A percentile compares a stretch with the other conserved stretches of the same genome.
Conservation (phyloP, 2,113 vertebrate genomes). For the Syrmaticus mikado region DNA sequence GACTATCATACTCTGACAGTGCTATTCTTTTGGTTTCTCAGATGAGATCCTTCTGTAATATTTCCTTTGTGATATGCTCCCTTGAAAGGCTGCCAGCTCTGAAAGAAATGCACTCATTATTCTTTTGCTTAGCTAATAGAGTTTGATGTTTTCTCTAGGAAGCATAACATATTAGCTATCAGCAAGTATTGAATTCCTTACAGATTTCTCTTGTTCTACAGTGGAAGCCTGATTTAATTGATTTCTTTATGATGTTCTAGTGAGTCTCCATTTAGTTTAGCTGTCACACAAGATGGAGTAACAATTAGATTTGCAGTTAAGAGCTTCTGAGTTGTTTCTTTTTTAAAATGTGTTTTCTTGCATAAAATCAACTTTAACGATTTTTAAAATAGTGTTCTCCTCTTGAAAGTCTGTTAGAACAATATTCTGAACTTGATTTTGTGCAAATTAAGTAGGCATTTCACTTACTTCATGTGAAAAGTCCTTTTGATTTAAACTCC, state of each 20-base stretch:
- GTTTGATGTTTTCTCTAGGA: conserved; percentile 13
- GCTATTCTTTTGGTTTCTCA: background rate
- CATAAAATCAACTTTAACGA: background rate
- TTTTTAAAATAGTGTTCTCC: background rate
- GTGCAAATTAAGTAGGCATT: background rate
- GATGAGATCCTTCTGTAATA: background rate
- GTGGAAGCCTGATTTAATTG: conserved; percentile 30
- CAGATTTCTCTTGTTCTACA: conserved; percentile 6
- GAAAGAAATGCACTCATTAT: background rate
- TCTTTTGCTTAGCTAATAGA: conserved; percentile 19
- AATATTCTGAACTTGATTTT: background rate
- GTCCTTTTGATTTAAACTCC: background rate
- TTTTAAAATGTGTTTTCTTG: background rate
- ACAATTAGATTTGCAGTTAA: conserved; percentile 36
- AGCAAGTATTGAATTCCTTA: conserved; percentile 5
- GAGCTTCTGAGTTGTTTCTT: background rate
- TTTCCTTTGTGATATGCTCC: background rate
- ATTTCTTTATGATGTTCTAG: conserved; percentile 44
- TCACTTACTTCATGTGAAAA: background rate
- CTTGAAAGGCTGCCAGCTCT: background rate
- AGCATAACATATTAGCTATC: background rate
- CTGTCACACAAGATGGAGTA: background rate
- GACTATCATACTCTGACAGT: background rate
- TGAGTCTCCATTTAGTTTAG: conserved; percentile 12
- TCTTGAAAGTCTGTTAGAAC: background rate